Evolutionary conservation across 2,113 vertebrate genomes (phyloP), one percentile per base, ranked within the genome.

Genomic region (Austrofundulus limnaeus): DNA sequence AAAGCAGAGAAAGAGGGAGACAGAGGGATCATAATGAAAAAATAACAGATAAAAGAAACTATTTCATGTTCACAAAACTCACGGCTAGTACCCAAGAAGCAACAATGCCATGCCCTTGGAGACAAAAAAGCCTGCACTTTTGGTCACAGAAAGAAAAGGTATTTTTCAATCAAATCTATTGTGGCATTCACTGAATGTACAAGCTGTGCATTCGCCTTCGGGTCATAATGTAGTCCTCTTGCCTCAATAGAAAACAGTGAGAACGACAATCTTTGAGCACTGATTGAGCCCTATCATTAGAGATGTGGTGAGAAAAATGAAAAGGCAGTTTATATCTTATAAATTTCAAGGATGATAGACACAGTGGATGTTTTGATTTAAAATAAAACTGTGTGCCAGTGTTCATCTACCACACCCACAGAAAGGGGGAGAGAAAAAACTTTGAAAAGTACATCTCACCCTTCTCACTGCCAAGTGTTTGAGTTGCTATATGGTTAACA

Each of bases 61-160:
- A 88, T 88, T 90, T 88, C 75, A 89, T 84, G 80, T 87, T 83
- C 78, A 82, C 73, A 77, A 73, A 87, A 85, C 66, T 86, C 72
- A 70, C 28, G 42, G 80, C 72, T 78, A 80, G 80, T 83, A 77
- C 77, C 70, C 67, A 73, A 77, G 71, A 56, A 73, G 54, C 61
- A 81, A 86, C 73, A 90, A 89, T 81, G 75, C 65, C 73, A 72
- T 90, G 88, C 81, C 91, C 87, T 92, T 92, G 90, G 86, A 81
- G 49, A 51, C 60, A 90, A 78, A 90, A 91, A 87, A 67, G 77
- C 73, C 51, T 82, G 61, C 73, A 86, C 80, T 90, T 87, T 84
- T 84, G 80, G 85, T 86, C 69, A 80, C 78, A 77, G 81, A 87
- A 85, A 90, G 86, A 87, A 83, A 77, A 72, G 77, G 31, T 60